Evolutionary conservation across 2,797 vertebrate species (phyloP), one percentile per base, ranked within the genome.

Genomic region (Fistularia tabacaria): DNA sequence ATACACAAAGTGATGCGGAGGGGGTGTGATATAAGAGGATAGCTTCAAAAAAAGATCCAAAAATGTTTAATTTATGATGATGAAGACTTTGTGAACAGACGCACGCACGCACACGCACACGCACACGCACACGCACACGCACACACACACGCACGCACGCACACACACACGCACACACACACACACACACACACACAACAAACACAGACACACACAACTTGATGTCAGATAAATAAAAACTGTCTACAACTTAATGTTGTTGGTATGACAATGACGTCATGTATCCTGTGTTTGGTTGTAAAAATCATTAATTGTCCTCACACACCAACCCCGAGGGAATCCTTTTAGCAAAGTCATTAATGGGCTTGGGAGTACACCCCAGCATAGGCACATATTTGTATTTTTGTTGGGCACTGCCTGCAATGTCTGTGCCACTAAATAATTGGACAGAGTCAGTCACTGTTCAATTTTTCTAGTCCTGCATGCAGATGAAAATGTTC

Each of bases 231-330:
- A 36, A 64, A 75, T 41, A 69, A 50, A 62, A 36, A 11, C 8
- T 6, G 8, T 15, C 8, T 51, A 45, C 62, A 44, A 57, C 38
- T 39, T 48, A 40, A 37, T 6, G 11, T 41, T 48, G 47, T 46
- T 61, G 46, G n/a, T 51, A 54, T 43, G 39, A 12, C 43, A 9
- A 37, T 71, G 74, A 77, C 38, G 55, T 72, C 64, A 71, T 62
- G 41, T 1, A 62, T 11, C 38, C 36, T 46, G 13, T 48, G 62
- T 46, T 64, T 59, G 51, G 14, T 57, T 49, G 47, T 13, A 64
- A 54, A 77, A 77, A 75, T 83, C 78, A 68, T 70, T 79, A 3
- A 5, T 38, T 49, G 63, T 57, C 55, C 55, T 54, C 36, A 52
- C 53, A 53, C 43, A 6, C 1, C 41, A 49, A 40, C 69, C 62